Evolutionary conservation across 2,888 invertebrate genomes (phyloP).

Genomic region (Entomobrya proxima): DNA sequence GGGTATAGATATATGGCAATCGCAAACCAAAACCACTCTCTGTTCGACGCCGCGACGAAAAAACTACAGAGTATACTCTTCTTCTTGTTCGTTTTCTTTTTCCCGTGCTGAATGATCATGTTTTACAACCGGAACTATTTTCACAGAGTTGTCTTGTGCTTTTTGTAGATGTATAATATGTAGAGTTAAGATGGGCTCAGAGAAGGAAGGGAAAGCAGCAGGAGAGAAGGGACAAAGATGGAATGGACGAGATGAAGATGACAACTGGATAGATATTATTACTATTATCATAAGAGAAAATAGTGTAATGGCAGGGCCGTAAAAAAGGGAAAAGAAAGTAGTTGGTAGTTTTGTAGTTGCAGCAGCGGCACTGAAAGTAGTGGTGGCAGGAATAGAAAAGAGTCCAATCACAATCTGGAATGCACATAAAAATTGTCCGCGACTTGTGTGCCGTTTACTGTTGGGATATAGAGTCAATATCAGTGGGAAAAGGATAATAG

Average conservation of each 20-base stretch:
- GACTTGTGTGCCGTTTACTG: background rate
- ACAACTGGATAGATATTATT: constrained; percentile 21
- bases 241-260: constrained; percentile 17
- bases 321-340: background rate
- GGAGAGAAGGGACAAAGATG: background rate
- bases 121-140: constrained; percentile 50
- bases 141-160: constrained; percentile 13
- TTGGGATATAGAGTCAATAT: background rate
- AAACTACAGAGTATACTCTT: too few relatives aligned
- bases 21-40: background rate
- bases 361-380: background rate
- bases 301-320: constrained; percentile 14
- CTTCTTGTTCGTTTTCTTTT: background rate
- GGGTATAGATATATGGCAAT: background rate
- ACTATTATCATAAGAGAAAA: constrained; percentile 20
- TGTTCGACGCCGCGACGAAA: too few relatives aligned
- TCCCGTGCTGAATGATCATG: constrained; percentile 19
- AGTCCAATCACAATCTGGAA: constrained; percentile 16
- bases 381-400: background rate
- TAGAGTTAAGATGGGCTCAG: too few relatives aligned
- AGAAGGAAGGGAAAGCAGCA: background rate
- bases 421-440: constrained; percentile 22
- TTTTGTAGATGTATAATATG: too few relatives aligned
- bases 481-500: constrained; percentile 6
- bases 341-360: background rate